These are phyloP conservation scores for Syrista parreyssii DNA, from an alignment of 2,888 invertebrate species.

Conservation along the genomic window DNA sequence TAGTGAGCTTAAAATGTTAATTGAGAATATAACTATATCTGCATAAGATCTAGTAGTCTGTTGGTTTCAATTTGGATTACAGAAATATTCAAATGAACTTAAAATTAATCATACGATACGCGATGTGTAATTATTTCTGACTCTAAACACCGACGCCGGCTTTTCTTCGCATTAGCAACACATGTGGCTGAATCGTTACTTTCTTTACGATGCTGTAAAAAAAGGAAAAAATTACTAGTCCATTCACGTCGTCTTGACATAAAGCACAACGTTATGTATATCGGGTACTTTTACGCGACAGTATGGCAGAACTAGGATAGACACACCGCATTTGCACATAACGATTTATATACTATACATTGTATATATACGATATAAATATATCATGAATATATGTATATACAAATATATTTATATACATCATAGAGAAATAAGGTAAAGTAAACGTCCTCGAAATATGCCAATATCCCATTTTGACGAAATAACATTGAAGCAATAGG, in stretches of 20 bases:
- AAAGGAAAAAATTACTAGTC: slow-evolving; percentile 50
- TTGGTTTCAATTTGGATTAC: not conserved
- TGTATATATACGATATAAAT: not conserved
- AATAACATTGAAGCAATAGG: not conserved
- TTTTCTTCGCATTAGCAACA: not conserved
- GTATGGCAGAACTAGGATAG: not conserved
- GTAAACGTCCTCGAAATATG: not conserved
- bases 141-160: not conserved
- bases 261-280: slow-evolving; percentile 26
- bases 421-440: not conserved
- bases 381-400: not conserved
- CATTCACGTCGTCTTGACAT: slow-evolving; percentile 47
- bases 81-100: not conserved
- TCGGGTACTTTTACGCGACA: not conserved
- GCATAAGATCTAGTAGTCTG: not conserved
- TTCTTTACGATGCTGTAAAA: slow-evolving; percentile 50
- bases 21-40: not conserved
- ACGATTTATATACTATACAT: not conserved
- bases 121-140: not conserved
- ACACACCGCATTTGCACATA: not conserved
- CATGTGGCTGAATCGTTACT: slow-evolving; percentile 24
- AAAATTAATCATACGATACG: not conserved
- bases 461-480: not conserved
- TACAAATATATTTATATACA: not conserved
- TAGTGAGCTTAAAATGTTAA: too few species aligned